Evolutionary conservation across 1,140 invertebrate species (phyloP).

Genomic region (Copidosoma floridanum): DNA sequence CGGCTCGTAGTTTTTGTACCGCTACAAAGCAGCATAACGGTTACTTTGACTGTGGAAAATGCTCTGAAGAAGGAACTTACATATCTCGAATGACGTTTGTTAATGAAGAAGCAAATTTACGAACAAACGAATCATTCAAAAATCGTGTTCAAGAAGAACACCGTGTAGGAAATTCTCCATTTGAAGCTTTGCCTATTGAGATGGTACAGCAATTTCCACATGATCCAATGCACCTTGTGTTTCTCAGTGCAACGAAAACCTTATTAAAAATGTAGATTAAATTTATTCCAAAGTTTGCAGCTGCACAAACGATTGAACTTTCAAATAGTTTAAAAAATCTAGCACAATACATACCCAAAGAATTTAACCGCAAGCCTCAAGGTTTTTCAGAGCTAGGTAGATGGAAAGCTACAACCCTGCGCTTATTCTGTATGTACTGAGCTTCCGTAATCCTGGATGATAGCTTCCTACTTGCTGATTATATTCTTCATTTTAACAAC

Average conservation of each 20-base stretch:
- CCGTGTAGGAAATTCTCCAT: slow-evolving; percentile 7
- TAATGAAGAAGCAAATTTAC: too few species aligned
- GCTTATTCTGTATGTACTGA: slow-evolving; percentile 18
- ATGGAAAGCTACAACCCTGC: slow-evolving; percentile 28
- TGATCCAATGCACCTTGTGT: slow-evolving; percentile 28
- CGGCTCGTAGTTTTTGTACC: slow-evolving; percentile 21
- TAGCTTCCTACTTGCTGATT: slow-evolving; percentile 7
- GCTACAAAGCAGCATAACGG: slow-evolving; percentile 26
- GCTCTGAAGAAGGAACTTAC: slow-evolving; percentile 17
- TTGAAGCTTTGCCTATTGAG: slow-evolving; percentile 19
- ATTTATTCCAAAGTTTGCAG: too few species aligned
- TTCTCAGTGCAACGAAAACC: slow-evolving; percentile 24
- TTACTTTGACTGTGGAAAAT: slow-evolving; percentile 26
- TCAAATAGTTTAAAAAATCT: not conserved
- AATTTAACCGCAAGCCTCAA: slow-evolving; percentile 22
- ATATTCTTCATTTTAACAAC: slow-evolving; percentile 17
- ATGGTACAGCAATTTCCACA: slow-evolving; percentile 30
- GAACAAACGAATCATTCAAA: slow-evolving; percentile 19
- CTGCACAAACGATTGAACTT: not conserved
- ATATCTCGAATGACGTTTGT: too few species aligned
- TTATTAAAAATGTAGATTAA: slow-evolving; percentile 17
- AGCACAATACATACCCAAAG: not conserved
- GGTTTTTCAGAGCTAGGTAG: not conserved
- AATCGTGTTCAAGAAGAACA: slow-evolving; percentile 6
- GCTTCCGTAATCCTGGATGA: slow-evolving; percentile 18